phyloP scores from a whole-genome alignment of 2,888 invertebrate genomes.

The Dysmachus trigonus region DNA sequence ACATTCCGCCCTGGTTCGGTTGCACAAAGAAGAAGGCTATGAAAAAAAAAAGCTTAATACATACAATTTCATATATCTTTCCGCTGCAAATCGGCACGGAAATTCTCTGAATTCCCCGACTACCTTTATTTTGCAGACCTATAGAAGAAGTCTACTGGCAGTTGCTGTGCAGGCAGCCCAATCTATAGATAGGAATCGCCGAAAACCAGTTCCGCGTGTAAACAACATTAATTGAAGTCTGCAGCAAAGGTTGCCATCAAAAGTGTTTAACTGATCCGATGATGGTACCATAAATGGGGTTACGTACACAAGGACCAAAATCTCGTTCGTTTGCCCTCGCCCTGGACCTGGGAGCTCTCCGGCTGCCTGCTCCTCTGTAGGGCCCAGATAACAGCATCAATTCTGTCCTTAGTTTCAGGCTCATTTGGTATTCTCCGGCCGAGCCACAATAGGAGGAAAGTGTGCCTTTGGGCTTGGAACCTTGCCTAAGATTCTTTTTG shows the following conservation, averaged over 20 bases:
- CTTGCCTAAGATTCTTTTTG: slow-evolving; percentile 24
- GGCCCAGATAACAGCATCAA: slow-evolving; percentile 8
- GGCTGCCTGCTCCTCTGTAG: not conserved
- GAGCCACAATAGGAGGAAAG: slow-evolving; percentile 21
- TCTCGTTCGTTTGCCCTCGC: slow-evolving; percentile 5
- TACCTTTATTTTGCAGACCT: not conserved
- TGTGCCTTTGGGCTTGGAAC: not conserved
- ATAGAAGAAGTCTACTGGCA: not conserved
- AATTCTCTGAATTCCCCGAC: not conserved
- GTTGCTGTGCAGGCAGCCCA: not conserved
- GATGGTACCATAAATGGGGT: slow-evolving; percentile 17
- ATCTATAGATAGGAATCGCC: not conserved
- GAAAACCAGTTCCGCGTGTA: slow-evolving; percentile 20
- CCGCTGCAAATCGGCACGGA: not conserved
- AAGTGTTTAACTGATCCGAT: slow-evolving; percentile 13
- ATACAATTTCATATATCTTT: not conserved
- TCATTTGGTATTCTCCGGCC: slow-evolving; percentile 26
- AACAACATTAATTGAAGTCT: slow-evolving; percentile 30
- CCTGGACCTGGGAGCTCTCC: not conserved
- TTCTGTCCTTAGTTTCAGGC: slow-evolving; percentile 1
- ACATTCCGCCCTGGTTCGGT: not conserved
- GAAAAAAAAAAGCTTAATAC: not conserved
- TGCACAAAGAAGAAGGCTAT: too few species aligned
- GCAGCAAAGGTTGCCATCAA: not conserved
- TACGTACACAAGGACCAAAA: not conserved